A percentile compares a stretch with the other conserved stretches of the same genome.
These are phyloP conservation scores for Pogonognathellus flavescens DNA, from an alignment of 1,140 invertebrate genomes.

Conservation along the genomic window DNA sequence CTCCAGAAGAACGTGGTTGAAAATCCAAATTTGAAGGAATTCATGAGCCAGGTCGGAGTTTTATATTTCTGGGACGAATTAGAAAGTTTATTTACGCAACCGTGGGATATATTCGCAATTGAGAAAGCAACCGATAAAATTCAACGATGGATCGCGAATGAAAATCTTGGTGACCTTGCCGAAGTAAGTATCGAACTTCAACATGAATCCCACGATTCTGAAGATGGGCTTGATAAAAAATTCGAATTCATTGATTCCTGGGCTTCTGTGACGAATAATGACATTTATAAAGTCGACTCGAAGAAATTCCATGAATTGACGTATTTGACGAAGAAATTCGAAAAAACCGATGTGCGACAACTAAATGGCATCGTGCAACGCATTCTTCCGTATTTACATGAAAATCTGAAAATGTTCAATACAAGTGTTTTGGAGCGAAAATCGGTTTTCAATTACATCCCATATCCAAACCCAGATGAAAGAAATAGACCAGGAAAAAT, in stretches of 20 bases:
- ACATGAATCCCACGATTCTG: neutral
- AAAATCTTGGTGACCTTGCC: neutral
- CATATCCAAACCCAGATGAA: neutral
- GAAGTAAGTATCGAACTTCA: neutral
- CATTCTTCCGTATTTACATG: neutral
- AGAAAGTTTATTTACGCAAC: conserved; percentile 1
- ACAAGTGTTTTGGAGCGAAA: neutral
- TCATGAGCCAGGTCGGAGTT: neutral
- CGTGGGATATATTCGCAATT: neutral
- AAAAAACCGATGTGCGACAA: neutral
- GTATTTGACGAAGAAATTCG: neutral
- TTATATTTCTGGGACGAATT: neutral
- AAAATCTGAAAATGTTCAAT: neutral
- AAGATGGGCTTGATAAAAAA: neutral
- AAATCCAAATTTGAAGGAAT: neutral
- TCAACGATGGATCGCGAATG: neutral
- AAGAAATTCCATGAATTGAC: neutral
- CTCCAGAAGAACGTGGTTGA: neutral
- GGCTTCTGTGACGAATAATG: neutral
- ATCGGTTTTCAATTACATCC: neutral
- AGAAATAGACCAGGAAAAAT: neutral
- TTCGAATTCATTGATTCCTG: conserved; percentile 3
- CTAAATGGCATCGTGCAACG: neutral
- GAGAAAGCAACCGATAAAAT: neutral
- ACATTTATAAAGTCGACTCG: neutral